These are phyloP conservation scores for Champsocephalus esox DNA, from an alignment of 2,797 vertebrate genomes.

Conservation along the genomic window DNA sequence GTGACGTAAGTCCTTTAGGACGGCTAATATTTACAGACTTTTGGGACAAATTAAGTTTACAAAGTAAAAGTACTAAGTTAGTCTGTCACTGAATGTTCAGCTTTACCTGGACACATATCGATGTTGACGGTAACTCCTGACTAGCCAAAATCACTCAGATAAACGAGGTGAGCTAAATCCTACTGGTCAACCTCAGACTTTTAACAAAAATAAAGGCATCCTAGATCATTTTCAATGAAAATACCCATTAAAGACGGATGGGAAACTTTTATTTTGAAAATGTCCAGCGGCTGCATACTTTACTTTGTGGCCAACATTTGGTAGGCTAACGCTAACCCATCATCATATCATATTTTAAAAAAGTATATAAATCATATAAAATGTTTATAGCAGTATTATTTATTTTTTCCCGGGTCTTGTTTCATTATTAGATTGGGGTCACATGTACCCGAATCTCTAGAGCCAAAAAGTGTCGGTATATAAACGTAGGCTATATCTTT, in stretches of 20 bases:
- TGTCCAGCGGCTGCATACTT: fast-evolving
- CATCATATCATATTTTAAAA: not conserved
- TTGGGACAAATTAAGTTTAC: not conserved
- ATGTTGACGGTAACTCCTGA: fast-evolving
- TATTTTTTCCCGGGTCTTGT: not conserved
- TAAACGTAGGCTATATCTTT: not conserved
- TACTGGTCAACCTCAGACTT: not conserved
- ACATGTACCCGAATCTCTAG: not conserved
- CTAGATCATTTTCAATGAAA: not conserved
- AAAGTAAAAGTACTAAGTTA: not conserved
- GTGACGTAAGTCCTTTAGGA: not conserved
- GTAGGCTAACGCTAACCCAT: not conserved
- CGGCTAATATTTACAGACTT: not conserved
- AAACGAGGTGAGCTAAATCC: too few relatives aligned
- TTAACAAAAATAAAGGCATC: slow-evolving; percentile 32
- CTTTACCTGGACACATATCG: not conserved
- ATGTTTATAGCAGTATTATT: not conserved
- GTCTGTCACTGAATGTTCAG: not conserved
- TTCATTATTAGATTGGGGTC: not conserved
- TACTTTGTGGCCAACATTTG: not conserved
- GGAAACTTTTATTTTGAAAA: slow-evolving; percentile 30
- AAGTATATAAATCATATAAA: not conserved
- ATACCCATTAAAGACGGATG: fast-evolving
- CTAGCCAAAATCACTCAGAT: fast-evolving
- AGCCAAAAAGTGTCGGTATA: not conserved